Evolutionary conservation across 2,888 invertebrate genomes (phyloP), one percentile per base, ranked within the genome.

Genomic region (Ectropis crepuscularia): DNA sequence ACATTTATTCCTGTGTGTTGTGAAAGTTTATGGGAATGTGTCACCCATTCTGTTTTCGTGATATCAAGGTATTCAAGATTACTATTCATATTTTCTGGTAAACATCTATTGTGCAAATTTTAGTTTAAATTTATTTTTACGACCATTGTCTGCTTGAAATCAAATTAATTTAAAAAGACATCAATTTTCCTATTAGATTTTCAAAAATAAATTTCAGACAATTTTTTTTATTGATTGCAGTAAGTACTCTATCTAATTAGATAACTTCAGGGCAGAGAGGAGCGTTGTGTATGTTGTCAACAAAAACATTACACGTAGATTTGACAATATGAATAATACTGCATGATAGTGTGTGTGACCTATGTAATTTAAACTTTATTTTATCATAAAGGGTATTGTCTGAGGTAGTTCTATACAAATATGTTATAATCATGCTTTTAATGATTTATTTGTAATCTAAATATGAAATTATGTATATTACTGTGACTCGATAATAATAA

Each of bases 31-130:
- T 65, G 77, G 80, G 72, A 76, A 89, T 90, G 90, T 90, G 90
- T 81, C 79, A 87, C 73, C 88, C 86, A 72, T 86, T 89, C 72
- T 84, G 85, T 80, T 87, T 84, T 84, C 78, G 86, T 51, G 82
- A 79, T 68, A 76, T 82, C 80, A 89, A 89, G 90, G 90, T 90
- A 85, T 87, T 81, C 81, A 74, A 75, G 71, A 63, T 39, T 37
- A 10, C 11, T 42, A 43, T 38, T 48, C 38, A 5, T 11, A 11
- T 28, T n/a, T 45, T 41, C 11, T n/a, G 6, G 4, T 2, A 28
- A 28, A 28, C 16, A 28, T 28, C 16, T 2, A 28, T 28, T 28
- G 16, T 28, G 16, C 16, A 28, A 28, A 28, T 28, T 28, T 28
- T 28, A 28, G 16, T 28, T 28, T 28, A 28, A 28, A 28, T 28